These are phyloP conservation scores for Neofelis nebulosa DNA, from an alignment of 2,113 vertebrate species.

Conservation along the genomic window DNA sequence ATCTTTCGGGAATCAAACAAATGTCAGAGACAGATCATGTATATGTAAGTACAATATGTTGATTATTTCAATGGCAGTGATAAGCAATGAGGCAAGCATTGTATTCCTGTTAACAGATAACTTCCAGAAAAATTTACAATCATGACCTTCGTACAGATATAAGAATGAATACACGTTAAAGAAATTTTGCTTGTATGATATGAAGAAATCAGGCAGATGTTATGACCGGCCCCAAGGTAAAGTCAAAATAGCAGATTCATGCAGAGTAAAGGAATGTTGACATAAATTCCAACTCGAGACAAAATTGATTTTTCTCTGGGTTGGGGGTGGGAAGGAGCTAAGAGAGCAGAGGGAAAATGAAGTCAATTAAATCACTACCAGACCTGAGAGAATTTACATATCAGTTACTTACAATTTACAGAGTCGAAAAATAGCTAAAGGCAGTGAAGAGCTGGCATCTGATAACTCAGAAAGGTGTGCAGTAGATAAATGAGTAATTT, in stretches of 20 bases:
- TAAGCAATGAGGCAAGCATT: not conserved
- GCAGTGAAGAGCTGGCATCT: not conserved
- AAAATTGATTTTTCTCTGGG: not conserved
- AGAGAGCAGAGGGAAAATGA: not conserved
- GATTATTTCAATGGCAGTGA: constrained; percentile 19
- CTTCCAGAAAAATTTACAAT: constrained; percentile 10
- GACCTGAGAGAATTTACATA: not conserved
- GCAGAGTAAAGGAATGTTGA: not conserved
- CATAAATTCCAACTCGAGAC: not conserved
- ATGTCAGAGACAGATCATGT: not conserved
- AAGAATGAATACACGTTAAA: not conserved
- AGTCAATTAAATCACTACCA: not conserved
- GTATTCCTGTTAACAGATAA: not conserved
- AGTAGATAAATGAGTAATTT: not conserved
- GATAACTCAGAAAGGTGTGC: not conserved
- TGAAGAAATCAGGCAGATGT: not conserved
- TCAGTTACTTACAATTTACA: not conserved
- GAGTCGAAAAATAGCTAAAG: not conserved
- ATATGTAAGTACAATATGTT: not conserved
- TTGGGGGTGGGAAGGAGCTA: not conserved
- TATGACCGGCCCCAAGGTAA: not conserved
- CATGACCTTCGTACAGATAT: not conserved
- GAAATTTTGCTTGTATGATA: not conserved
- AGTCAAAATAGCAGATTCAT: not conserved
- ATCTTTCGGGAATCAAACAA: not conserved